phyloP scores from a whole-genome alignment of 2,888 invertebrate genomes.

The Pachymerium ferrugineum region DNA sequence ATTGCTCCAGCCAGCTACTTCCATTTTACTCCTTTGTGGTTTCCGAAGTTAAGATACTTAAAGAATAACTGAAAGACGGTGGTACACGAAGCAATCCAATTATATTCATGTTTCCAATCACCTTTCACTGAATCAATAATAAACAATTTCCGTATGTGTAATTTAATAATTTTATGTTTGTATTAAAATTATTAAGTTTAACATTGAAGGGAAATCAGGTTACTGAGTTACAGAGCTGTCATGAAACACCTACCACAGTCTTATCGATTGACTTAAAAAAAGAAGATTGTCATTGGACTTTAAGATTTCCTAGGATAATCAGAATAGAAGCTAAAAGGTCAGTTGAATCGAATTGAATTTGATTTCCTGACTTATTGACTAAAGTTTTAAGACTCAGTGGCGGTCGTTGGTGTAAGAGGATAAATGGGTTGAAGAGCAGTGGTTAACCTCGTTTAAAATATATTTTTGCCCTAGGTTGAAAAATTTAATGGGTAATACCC shows the following conservation, averaged over 20 bases:
- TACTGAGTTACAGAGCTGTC: too few species aligned
- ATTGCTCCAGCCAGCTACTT: constrained; percentile 1
- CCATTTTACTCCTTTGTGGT: constrained; percentile 1
- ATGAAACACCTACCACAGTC: too few species aligned
- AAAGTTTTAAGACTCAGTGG: not conserved
- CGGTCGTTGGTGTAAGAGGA: not conserved
- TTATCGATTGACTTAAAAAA: too few species aligned
- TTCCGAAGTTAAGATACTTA: not conserved
- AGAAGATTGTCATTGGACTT: too few species aligned
- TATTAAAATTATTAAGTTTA: too few species aligned
- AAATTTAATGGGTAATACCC: too few species aligned
- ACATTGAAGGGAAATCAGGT: too few species aligned
- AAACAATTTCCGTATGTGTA: too few species aligned
- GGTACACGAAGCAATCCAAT: not conserved
- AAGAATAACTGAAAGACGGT: not conserved
- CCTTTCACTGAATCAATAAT: too few species aligned
- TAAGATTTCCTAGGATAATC: not conserved
- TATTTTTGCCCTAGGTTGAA: too few species aligned
- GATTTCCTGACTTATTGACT: not conserved
- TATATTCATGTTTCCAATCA: too few species aligned
- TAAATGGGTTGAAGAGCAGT: not conserved
- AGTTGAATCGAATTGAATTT: not conserved
- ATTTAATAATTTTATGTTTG: too few species aligned
- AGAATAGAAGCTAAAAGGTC: not conserved
- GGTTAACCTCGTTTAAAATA: not conserved